A percentile compares a stretch with the other conserved stretches of the same genome.
phyloP scores from a whole-genome alignment of 2,113 vertebrate genomes.

The Gnathochromis pfefferi region DNA sequence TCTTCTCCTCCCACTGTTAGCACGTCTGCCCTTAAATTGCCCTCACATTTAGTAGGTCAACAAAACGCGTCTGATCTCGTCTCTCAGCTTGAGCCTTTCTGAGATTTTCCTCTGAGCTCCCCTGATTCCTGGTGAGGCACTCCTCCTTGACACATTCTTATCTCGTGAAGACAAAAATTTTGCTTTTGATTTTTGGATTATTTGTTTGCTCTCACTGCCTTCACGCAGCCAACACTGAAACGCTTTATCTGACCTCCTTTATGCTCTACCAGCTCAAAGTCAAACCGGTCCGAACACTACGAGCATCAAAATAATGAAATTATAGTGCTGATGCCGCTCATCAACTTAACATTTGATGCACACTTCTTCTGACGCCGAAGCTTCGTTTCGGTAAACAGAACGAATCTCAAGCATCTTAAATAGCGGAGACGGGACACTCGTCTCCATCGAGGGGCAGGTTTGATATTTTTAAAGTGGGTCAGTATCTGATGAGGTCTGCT shows the following conservation, averaged over 20 bases:
- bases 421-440: background rate
- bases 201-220: background rate
- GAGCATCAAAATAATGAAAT: background rate
- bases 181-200: background rate
- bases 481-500: background rate
- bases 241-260: background rate
- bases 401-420: background rate
- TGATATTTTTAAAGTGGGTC: conserved; percentile 12
- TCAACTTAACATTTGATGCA: background rate
- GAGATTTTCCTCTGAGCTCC: background rate
- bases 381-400: background rate
- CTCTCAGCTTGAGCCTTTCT: background rate
- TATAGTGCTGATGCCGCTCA: background rate
- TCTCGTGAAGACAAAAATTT: background rate
- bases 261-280: background rate
- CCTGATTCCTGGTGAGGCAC: background rate
- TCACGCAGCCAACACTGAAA: background rate
- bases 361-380: background rate
- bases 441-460: background rate
- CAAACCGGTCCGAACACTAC: background rate
- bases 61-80: background rate
- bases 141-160: background rate
- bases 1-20: background rate
- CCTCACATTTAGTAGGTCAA: background rate
- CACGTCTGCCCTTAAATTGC: background rate